Percentiles rank a stretch among this genome's conserved stretches.
These are phyloP conservation scores for Teleogryllus occipitalis DNA, from an alignment of 1,140 invertebrate species.

Conservation along the genomic window DNA sequence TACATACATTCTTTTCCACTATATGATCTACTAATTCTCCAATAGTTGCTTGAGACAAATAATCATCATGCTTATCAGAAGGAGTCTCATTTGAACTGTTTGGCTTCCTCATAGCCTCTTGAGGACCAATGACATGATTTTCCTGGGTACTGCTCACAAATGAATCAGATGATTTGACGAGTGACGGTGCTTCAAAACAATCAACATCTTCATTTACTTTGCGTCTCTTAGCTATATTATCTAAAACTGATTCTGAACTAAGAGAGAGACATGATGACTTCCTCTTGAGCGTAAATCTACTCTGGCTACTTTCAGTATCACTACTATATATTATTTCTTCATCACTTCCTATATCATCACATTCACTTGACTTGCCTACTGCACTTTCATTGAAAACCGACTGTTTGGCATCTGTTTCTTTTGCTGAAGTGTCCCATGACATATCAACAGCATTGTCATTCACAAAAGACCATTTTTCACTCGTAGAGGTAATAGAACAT, in stretches of 20 bases:
- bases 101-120: too few relatives aligned
- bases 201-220: background rate
- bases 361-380: slow-evolving; percentile 9
- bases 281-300: background rate
- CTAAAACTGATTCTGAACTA: too few relatives aligned
- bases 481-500: slow-evolving; percentile 29
- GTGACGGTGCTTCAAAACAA: background rate
- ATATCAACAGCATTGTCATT: slow-evolving; percentile 33
- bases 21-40: slow-evolving; percentile 12
- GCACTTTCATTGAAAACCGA: background rate
- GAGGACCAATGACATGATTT: too few relatives aligned
- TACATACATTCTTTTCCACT: background rate
- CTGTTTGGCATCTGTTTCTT: too few relatives aligned
- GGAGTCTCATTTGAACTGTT: too few relatives aligned
- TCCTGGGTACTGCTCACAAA: too few relatives aligned
- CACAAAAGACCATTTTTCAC: slow-evolving; percentile 16
- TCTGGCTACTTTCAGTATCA: slow-evolving; percentile 20
- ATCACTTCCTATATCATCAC: slow-evolving; percentile 26
- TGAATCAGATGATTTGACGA: background rate
- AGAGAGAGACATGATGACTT: background rate
- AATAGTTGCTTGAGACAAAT: background rate
- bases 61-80: background rate
- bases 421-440: slow-evolving; percentile 27
- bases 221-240: background rate
- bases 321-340: slow-evolving; percentile 55